phyloP scores from a whole-genome alignment of 2,797 vertebrate genomes.

The Monodelphis domestica region DNA sequence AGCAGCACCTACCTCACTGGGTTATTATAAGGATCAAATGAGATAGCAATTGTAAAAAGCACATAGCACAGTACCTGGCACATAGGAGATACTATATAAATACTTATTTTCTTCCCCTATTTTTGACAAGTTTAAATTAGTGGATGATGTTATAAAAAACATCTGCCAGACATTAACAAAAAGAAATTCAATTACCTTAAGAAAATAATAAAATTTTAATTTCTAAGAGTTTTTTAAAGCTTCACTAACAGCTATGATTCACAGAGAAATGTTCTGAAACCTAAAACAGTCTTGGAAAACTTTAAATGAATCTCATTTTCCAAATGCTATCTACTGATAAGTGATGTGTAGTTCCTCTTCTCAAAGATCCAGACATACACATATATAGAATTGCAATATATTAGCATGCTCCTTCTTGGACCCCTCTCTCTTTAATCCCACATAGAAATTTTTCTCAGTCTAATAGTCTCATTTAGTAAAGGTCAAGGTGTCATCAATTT shows the following conservation, averaged over 20 bases:
- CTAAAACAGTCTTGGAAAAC: slow-evolving; percentile 10
- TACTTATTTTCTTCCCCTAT: neutral
- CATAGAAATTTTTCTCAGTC: neutral
- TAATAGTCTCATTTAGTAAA: neutral
- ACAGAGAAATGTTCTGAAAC: slow-evolving; percentile 39
- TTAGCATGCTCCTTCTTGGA: neutral
- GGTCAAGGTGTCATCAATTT: neutral
- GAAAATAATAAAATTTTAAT: neutral
- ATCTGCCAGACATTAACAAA: neutral
- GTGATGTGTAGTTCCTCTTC: neutral
- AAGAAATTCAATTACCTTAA: neutral
- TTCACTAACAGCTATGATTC: slow-evolving; percentile 13
- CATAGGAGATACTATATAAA: neutral
- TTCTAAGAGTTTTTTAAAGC: slow-evolving; percentile 34
- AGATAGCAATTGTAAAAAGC: neutral
- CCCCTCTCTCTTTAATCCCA: neutral
- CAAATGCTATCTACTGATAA: neutral
- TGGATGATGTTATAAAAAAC: neutral
- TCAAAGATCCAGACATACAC: neutral
- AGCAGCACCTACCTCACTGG: neutral
- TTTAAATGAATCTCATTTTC: slow-evolving; percentile 37
- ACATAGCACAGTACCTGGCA: neutral
- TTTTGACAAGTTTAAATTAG: neutral
- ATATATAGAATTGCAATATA: neutral
- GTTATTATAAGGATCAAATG: neutral